Evolutionary conservation across 2,113 vertebrate genomes (phyloP), one percentile per base, ranked within the genome.

Genomic region (Laticauda laticaudata): DNA sequence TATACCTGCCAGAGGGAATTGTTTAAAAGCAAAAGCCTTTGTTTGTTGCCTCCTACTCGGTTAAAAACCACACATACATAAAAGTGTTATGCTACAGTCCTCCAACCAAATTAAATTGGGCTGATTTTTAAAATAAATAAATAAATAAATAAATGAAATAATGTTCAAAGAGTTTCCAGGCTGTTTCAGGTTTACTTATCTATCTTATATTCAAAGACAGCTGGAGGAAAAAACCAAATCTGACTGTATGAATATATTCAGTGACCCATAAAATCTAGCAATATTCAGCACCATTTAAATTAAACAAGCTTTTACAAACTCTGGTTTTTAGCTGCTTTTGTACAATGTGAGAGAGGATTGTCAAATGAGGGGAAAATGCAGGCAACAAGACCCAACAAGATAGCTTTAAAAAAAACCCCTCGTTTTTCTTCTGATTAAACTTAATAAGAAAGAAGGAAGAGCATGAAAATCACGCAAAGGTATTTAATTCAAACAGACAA

Each of bases 401-500:
- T 23, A 48, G 34, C 94, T 96, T 39, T 91, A 26, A n/a, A 64
- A 64, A n/a, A 81, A 39, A 20, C 0, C 2, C 2, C 75, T 81
- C 4, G n/a, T n/a, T 69, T 61, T 94, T 34, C 15, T 92, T 91
- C 29, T n/a, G 95, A 85, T 92, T 94, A 88, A 93, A 64, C 14
- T 92, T 81, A 94, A 94, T 87, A 90, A 34, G 92, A 94, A 95
- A 88, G 34, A 81, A 39, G 34, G 34, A 43, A 81, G 26, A 54
- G 51, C 86, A 95, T 86, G 94, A 75, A 92, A 86, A 94, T 95
- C 90, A 93, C 54, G 15, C 11, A 94, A 45, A 93, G 61, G 8
- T 64, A 87, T 75, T 91, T 96, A 95, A 95, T 88, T 94, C 48
- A 96, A 94, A 56, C 91, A 94, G 43, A 92, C 93, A 91, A 55